A percentile compares a stretch with the other conserved stretches of the same genome.
These are phyloP conservation scores for Mesocricetus auratus DNA, from an alignment of 2,113 vertebrate genomes.

Conservation along the genomic window DNA sequence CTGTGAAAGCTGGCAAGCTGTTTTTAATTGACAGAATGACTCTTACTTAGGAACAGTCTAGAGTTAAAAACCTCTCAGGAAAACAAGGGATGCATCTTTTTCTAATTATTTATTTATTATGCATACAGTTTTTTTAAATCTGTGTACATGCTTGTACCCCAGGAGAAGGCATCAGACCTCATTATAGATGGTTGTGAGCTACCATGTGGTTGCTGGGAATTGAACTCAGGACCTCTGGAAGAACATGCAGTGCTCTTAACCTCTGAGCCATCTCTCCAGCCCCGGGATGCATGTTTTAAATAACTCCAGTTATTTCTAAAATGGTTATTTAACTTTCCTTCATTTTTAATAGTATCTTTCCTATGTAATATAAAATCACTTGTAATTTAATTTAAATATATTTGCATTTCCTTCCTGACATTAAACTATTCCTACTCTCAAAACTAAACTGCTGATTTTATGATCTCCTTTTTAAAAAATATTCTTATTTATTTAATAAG, in stretches of 20 bases:
- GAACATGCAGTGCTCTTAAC: too few relatives aligned
- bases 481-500: background rate
- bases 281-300: constrained; percentile 28
- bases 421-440: background rate
- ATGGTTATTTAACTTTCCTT: background rate
- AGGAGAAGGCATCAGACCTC: too few relatives aligned
- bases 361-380: constrained; percentile 42
- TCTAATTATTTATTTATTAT: too few relatives aligned
- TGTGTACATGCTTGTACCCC: too few relatives aligned
- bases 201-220: too few relatives aligned
- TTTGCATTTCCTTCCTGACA: constrained; percentile 34
- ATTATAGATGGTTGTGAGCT: too few relatives aligned
- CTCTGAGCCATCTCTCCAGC: too few relatives aligned
- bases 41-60: constrained; percentile 64
- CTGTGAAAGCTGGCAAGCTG: constrained; percentile 37
- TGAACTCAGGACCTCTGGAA: too few relatives aligned
- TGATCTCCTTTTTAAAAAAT: background rate
- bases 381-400: background rate
- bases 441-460: background rate
- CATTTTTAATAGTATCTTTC: constrained; percentile 15
- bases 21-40: constrained; percentile 29
- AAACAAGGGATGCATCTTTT: constrained; percentile 24
- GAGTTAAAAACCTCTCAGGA: constrained; percentile 40
- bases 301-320: constrained; percentile 59
- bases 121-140: too few relatives aligned